Evolutionary conservation across 2,888 invertebrate species (phyloP), one percentile per base, ranked within the genome.

Genomic region (Aelia acuminata): DNA sequence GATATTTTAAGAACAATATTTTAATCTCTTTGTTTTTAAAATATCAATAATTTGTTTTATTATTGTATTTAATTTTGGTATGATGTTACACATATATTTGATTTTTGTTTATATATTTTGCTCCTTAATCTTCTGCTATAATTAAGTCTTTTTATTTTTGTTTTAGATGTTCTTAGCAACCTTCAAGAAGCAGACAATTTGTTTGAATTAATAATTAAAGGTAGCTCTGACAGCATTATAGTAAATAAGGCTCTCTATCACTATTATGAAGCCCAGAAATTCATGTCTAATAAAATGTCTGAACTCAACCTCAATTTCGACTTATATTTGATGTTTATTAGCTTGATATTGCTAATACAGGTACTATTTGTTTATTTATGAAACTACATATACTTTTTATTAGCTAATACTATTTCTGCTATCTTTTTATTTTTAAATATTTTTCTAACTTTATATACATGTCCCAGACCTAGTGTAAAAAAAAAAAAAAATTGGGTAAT

Each of bases 191-290:
- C 87, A 57, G 87, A 70, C 8, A 39, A 57, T 39, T 49, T 57
- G 15, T 87, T 70, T 87, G 75, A 75, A 87, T n/a, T 39, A 43
- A 39, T 70, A 22, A 43, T 87, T 75, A 35, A 70, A 47, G 75
- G 35, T 63, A 47, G 75, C 31, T 20, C 47, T 39, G 39, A 43
- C 5, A 70, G 57, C 80, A 80, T n/a, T 43, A 43, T n/a, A 4
- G 80, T 43, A 80, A 43, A 80, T 4, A 57, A 43, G 31, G n/a
- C 50, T 22, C 35, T 80, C 3, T 20, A 26, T 84, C 43, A 53
- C 49, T 88, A 75, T 88, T 88, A 26, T 53, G 49, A 53, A n/a
- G 88, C 57, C 43, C 88, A 88, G 80, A 88, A 88, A 43, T 43
- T 48, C 20, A 88, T 88, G 80, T 88, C 84, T 31, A 26, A 31